These are phyloP conservation scores for Pionites leucogaster DNA, from an alignment of 2,113 vertebrate species.

Conservation along the genomic window DNA sequence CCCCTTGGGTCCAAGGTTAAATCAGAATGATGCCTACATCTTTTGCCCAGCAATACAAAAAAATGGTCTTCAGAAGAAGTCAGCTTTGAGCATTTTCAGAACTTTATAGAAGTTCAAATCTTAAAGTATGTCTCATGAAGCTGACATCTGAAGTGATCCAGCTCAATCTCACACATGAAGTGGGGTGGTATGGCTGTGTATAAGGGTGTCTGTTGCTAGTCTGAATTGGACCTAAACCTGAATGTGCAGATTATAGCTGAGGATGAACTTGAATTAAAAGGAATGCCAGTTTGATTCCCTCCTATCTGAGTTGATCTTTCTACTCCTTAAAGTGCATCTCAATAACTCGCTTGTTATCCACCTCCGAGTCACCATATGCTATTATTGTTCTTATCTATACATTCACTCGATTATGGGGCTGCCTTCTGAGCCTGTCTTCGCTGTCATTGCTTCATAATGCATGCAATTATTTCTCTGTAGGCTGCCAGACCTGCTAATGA, in stretches of 20 bases:
- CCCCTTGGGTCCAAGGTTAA: background rate
- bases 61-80: background rate
- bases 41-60: background rate
- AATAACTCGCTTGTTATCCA: background rate
- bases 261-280: background rate
- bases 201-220: background rate
- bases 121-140: background rate
- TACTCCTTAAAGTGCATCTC: background rate
- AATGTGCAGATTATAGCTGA: background rate
- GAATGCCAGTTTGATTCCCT: background rate
- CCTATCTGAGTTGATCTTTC: background rate
- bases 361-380: fast-evolving
- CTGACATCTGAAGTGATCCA: background rate
- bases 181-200: fast-evolving
- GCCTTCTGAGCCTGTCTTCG: background rate
- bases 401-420: background rate
- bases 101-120: background rate
- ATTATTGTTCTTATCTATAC: background rate
- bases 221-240: background rate
- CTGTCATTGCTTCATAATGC: background rate
- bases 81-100: background rate
- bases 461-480: background rate
- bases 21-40: background rate
- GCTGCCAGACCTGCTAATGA: constrained; percentile 8
- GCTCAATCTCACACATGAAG: background rate